Evolutionary conservation across 2,113 vertebrate species (phyloP), one percentile per base, ranked within the genome.

Genomic region (Kryptolebias marmoratus): DNA sequence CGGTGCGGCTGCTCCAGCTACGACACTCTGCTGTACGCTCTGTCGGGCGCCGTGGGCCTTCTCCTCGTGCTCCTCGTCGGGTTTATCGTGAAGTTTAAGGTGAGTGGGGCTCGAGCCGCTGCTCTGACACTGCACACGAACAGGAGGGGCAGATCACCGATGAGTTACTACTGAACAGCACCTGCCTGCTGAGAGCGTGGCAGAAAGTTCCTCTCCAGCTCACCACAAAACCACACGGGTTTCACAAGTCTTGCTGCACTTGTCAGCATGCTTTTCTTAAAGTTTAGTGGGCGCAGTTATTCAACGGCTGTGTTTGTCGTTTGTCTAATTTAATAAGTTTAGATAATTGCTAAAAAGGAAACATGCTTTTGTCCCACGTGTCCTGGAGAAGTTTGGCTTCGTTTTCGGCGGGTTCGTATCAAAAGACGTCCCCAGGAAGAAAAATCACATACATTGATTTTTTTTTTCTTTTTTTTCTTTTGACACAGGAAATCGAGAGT

Each of bases 1-100:
- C 10, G 48, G 1, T 93, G 91, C 11, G 56, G 63, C 65, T 92
- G 90, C 75, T 71, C 79, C 67, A 59, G 15, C 48, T 89, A 88
- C 75, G 27, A 71, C n/a, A 48, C 59, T 2, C 66, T 93, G 61
- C 79, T 93, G 0, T 93, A 90, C 1, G 67, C 77, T 6, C 18
- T 91, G 76, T 89, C 82, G 2, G 71, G 86, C 0, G 88, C 84
- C 0, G 87, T 86, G 30, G 88, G 18, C 0, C 1, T 89, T 28
- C 55, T 92, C n/a, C 8, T 91, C 32, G n/a, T 91, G 28, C 7
- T 91, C 30, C 4, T 86, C 22, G 1, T 87, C 0, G 71, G 13
- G 16, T 49, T 75, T 2, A 28, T 71, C 12, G 10, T 63, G 16
- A 27, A 79, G 31, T 64, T 28, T 49, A 54, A 60, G 56, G 89